These are phyloP conservation scores for Myotis vivesi DNA, from an alignment of 2,797 vertebrate genomes.

Conservation along the genomic window DNA sequence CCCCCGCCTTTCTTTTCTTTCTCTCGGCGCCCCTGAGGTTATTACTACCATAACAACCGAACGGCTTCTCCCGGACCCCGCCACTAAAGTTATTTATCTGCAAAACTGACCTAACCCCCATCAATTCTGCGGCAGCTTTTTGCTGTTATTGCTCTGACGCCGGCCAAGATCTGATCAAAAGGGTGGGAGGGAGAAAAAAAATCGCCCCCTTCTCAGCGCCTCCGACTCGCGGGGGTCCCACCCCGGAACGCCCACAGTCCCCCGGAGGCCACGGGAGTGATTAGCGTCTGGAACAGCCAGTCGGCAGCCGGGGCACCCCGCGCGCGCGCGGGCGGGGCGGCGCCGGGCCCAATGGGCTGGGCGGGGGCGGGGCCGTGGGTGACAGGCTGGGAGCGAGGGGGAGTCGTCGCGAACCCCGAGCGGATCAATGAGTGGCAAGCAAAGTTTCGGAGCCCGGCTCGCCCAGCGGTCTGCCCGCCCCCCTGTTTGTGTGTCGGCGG, in stretches of 20 bases:
- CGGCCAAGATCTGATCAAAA: constrained; percentile 66
- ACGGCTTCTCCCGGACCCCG: not conserved
- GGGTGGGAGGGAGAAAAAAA: not conserved
- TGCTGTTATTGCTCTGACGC: constrained; percentile 35
- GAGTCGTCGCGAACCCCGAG: not conserved
- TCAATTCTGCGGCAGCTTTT: constrained; percentile 51
- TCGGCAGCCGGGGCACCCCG: not conserved
- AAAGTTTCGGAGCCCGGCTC: constrained; percentile 60
- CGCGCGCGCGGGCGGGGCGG: not conserved
- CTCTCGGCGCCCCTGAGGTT: constrained; percentile 67
- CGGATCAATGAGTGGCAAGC: constrained; percentile 29
- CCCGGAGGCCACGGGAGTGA: constrained; percentile 37
- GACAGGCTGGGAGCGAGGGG: constrained; percentile 40
- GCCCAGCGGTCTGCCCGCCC: not conserved
- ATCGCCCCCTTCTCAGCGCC: constrained; percentile 40
- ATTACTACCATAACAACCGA: constrained; percentile 62
- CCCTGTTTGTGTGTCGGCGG: not conserved
- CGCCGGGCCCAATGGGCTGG: constrained; percentile 59
- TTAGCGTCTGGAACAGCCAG: constrained; percentile 25
- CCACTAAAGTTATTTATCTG: constrained; percentile 74
- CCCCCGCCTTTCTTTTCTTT: constrained; percentile 64
- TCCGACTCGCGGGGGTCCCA: not conserved
- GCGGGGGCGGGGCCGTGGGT: constrained; percentile 59
- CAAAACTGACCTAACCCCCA: constrained; percentile 67
- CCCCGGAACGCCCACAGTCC: constrained; percentile 18